Evolutionary conservation across 2,888 invertebrate species (phyloP).

Genomic region (Abscondita cerata): DNA sequence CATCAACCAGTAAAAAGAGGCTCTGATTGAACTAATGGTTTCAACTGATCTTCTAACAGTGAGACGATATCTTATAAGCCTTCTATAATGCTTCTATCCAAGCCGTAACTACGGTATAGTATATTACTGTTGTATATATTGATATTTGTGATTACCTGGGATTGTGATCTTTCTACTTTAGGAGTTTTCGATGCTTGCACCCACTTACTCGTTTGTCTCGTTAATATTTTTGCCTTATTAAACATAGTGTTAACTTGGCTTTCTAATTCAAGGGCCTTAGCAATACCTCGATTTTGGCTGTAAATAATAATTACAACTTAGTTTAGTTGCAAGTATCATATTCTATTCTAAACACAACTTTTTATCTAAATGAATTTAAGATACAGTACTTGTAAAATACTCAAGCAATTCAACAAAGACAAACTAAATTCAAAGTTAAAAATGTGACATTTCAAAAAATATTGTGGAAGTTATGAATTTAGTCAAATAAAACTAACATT

Average conservation of each 20-base stretch:
- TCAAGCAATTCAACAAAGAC: too few relatives aligned
- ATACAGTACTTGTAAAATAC: too few relatives aligned
- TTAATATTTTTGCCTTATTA: constrained; percentile 85
- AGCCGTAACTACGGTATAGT: constrained; percentile 65
- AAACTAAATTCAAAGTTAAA: too few relatives aligned
- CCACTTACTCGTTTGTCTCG: constrained; percentile 91
- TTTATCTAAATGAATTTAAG: too few relatives aligned
- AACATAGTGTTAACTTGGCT: constrained; percentile 89
- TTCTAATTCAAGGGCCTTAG: constrained; percentile 90
- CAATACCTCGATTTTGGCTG: constrained; percentile 90
- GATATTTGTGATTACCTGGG: constrained; percentile 65
- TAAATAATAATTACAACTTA: constrained; percentile 37
- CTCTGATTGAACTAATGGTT: constrained; percentile 96
- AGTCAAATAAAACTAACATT: too few relatives aligned
- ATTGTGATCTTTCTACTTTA: constrained; percentile 81
- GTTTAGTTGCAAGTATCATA: too few relatives aligned
- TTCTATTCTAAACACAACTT: too few relatives aligned
- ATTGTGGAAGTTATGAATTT: too few relatives aligned
- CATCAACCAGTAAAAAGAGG: constrained; percentile 94
- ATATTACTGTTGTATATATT: neutral
- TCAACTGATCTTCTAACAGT: constrained; percentile 90
- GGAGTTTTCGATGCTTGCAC: constrained; percentile 84
- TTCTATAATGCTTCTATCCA: constrained; percentile 94
- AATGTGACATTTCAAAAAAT: too few relatives aligned
- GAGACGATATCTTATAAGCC: constrained; percentile 95